These are phyloP conservation scores for Isotomurus palustris DNA, from an alignment of 2,888 invertebrate genomes.

Conservation along the genomic window DNA sequence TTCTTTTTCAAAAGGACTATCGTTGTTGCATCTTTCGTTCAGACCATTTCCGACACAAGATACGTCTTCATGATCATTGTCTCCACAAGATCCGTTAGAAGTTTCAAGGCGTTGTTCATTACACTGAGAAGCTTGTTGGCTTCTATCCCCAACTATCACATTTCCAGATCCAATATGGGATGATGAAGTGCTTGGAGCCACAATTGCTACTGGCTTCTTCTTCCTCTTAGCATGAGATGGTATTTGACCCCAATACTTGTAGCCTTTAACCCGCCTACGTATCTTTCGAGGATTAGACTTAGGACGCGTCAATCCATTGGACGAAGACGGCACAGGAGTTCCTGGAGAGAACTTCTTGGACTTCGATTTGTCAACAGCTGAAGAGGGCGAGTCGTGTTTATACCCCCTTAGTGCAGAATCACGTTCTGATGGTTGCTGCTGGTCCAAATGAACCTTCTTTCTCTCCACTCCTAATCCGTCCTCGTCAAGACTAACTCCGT, in stretches of 20 bases:
- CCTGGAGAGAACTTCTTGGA: neutral
- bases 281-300: slow-evolving; percentile 42
- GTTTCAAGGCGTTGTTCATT: neutral
- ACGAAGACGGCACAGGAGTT: neutral
- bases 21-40: neutral
- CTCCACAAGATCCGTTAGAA: neutral
- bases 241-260: slow-evolving; percentile 46
- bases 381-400: neutral
- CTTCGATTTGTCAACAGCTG: neutral
- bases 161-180: slow-evolving; percentile 3
- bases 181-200: slow-evolving; percentile 40
- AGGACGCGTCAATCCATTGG: neutral
- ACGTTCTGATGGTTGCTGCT: neutral
- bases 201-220: slow-evolving; percentile 46
- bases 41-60: neutral
- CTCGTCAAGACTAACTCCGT: too few relatives aligned
- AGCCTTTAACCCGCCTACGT: slow-evolving; percentile 41
- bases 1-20: neutral
- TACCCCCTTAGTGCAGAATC: too few relatives aligned
- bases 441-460: slow-evolving; percentile 21
- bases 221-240: slow-evolving; percentile 45
- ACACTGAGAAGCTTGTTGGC: neutral
- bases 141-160: neutral
- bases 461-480: slow-evolving; percentile 29
- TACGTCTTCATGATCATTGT: neutral